Conservation (phyloP, 2,797 vertebrate species). For the Podarcis siculus region DNA sequence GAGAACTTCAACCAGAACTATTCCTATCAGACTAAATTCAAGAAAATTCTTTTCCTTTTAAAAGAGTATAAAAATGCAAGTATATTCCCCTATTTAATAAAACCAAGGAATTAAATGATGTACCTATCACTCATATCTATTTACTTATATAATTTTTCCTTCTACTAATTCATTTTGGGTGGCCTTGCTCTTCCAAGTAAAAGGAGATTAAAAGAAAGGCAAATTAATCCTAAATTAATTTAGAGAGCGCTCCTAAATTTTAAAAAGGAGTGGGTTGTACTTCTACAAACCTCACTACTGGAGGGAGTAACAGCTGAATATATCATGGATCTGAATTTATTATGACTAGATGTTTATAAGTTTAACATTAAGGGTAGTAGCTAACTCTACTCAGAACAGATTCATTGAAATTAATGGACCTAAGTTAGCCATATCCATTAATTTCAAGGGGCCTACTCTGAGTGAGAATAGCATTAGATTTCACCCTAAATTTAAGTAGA, state of each 20-base stretch:
- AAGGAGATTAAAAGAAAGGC: not conserved
- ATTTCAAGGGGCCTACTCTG: too few species aligned
- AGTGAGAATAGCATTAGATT: too few species aligned
- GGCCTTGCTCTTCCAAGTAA: not conserved
- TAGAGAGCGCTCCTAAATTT: too few species aligned
- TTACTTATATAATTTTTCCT: not conserved
- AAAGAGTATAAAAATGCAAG: not conserved
- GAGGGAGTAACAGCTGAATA: not conserved
- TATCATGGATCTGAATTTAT: not conserved
- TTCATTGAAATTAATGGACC: too few species aligned
- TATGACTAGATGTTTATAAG: not conserved
- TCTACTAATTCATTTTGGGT: not conserved
- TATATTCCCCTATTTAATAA: not conserved
- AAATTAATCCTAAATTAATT: constrained; percentile 4
- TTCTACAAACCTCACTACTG: not conserved
- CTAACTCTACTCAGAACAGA: too few species aligned
- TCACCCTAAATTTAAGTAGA: not conserved
- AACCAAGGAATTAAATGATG: not conserved
- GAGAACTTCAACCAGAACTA: not conserved
- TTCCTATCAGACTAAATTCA: not conserved
- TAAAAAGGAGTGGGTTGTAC: too few species aligned
- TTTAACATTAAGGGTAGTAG: not conserved
- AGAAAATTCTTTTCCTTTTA: not conserved
- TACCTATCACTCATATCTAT: not conserved
- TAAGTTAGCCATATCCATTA: too few species aligned